phyloP scores from a whole-genome alignment of 2,888 invertebrate genomes.

The Limnephilus marmoratus region DNA sequence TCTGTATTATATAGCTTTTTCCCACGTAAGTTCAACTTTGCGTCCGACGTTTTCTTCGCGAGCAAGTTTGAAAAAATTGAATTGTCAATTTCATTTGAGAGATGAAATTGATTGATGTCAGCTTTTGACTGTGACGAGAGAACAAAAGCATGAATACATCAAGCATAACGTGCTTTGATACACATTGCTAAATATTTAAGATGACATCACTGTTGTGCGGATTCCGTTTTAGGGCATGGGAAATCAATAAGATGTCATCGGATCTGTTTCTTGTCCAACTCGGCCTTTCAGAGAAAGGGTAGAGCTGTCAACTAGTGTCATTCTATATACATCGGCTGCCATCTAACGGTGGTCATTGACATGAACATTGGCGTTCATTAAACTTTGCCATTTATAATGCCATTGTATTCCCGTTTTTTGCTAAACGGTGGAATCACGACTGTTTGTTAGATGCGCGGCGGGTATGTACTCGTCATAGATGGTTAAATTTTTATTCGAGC shows the following conservation, averaged over 20 bases:
- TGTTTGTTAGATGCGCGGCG: not conserved
- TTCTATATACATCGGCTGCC: not conserved
- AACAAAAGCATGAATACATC: not conserved
- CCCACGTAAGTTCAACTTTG: too few species aligned
- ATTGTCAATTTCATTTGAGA: not conserved
- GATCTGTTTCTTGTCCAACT: not conserved
- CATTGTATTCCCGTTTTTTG: not conserved
- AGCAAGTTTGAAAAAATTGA: not conserved
- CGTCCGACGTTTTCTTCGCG: not conserved
- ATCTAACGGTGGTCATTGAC: slow-evolving; percentile 24
- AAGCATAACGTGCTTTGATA: too few species aligned
- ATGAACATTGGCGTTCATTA: not conserved
- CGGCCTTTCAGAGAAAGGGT: not conserved
- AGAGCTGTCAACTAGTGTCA: slow-evolving; percentile 16
- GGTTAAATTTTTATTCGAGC: not conserved
- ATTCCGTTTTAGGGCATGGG: not conserved
- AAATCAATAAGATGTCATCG: not conserved
- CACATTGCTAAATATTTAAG: not conserved
- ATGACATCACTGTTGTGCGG: not conserved
- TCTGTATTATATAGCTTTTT: too few species aligned
- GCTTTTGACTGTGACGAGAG: not conserved
- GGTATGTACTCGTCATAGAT: not conserved
- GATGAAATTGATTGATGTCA: not conserved
- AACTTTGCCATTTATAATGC: slow-evolving; percentile 22
- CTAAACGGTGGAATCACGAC: not conserved